A percentile compares a stretch with the other conserved stretches of the same genome.
Conservation (phyloP, 2,113 vertebrate genomes). For the Pomatorhinus ruficollis region DNA sequence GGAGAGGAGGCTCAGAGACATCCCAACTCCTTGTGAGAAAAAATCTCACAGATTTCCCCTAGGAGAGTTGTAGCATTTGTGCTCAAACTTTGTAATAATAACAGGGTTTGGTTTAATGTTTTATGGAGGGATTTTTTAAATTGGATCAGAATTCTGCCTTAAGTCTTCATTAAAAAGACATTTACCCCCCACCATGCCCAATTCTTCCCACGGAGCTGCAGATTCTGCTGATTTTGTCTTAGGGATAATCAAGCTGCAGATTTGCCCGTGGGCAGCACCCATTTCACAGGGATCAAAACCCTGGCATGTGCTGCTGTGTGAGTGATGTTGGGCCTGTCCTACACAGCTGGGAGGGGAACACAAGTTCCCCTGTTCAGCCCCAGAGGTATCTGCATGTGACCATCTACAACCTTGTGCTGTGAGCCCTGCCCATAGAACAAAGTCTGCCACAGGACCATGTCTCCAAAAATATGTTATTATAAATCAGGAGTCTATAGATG, state of each 20-base stretch:
- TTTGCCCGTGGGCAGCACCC: neutral
- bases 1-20: neutral
- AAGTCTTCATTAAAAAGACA: slow-evolving; percentile 13
- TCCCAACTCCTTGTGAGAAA: neutral
- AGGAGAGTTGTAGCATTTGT: neutral
- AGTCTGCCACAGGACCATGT: neutral
- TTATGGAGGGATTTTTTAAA: neutral
- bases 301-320: neutral
- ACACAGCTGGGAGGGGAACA: neutral
- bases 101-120: neutral
- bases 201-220: neutral
- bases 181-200: neutral
- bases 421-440: fast-evolving
- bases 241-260: neutral
- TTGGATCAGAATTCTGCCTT: neutral
- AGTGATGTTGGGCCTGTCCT: neutral
- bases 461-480: neutral
- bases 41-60: neutral
- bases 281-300: neutral
- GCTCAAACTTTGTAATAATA: neutral
- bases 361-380: neutral
- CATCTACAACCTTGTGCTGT: fast-evolving
- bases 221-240: neutral
- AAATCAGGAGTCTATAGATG: neutral
- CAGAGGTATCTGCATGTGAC: neutral